phyloP scores from a whole-genome alignment of 2,888 invertebrate genomes.

The Brachyptera risi region DNA sequence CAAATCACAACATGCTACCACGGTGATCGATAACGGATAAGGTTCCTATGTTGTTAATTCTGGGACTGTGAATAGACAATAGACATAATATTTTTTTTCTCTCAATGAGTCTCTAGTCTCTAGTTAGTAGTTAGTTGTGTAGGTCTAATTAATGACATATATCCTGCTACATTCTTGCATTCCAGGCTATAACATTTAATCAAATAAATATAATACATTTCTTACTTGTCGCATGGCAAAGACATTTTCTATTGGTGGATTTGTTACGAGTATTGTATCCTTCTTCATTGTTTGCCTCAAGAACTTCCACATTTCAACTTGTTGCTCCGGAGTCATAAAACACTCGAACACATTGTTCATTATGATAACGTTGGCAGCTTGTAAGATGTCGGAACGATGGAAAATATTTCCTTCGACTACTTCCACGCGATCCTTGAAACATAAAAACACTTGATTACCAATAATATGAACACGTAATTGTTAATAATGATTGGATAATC shows the following conservation, averaged over 20 bases:
- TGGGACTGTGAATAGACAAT: no score
- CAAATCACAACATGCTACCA: no score
- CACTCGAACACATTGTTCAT: conserved; percentile 68
- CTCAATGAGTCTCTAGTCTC: no score
- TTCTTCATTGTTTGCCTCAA: conserved; percentile 52
- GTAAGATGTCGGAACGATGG: conserved; percentile 51
- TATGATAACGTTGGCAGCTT: conserved; percentile 56
- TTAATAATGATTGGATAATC: no score
- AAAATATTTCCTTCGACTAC: conserved; percentile 57
- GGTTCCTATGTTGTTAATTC: no score
- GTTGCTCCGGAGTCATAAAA: conserved; percentile 56
- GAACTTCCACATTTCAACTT: conserved; percentile 58
- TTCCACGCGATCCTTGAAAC: conserved; percentile 47
- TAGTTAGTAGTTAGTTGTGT: no score
- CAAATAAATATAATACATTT: not conserved
- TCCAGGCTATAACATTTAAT: not conserved
- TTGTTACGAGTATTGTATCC: conserved; percentile 55
- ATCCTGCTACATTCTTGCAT: no score
- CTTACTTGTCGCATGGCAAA: conserved; percentile 44
- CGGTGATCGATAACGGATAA: no score
- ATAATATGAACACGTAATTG: no score
- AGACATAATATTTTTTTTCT: no score
- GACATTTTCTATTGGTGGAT: conserved; percentile 55
- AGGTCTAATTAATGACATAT: no score
- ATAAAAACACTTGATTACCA: no score